Evolutionary conservation across 2,797 vertebrate genomes (phyloP).

Genomic region (Helicolenus hilgendorfi): DNA sequence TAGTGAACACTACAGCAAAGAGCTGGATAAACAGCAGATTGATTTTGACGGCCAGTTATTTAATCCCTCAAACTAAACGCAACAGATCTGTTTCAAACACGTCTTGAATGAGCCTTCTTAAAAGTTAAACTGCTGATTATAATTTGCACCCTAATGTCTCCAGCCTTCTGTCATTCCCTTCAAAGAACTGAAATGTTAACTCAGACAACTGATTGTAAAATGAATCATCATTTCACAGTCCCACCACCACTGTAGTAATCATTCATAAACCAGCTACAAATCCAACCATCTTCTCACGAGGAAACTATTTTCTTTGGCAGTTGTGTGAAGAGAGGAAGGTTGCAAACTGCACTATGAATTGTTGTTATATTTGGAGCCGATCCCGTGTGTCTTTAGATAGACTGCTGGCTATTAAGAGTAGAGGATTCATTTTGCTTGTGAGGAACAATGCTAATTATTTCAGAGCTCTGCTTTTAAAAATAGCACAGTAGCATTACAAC

Average conservation of each 20-base stretch:
- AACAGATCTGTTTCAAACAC: conserved; percentile 25
- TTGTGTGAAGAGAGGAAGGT: neutral
- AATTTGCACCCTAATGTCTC: neutral
- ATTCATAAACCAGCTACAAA: conserved; percentile 9
- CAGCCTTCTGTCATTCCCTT: neutral
- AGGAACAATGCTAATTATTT: conserved; percentile 16
- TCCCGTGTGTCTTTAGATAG: neutral
- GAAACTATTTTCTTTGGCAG: neutral
- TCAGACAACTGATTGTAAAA: neutral
- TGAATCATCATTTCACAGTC: neutral
- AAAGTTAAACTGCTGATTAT: neutral
- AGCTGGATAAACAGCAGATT: conserved; percentile 40
- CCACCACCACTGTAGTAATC: neutral
- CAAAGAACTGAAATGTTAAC: neutral
- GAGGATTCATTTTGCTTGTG: neutral
- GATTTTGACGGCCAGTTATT: conserved; percentile 61
- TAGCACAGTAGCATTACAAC: neutral
- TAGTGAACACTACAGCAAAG: conserved; percentile 29
- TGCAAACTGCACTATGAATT: neutral
- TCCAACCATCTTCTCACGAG: neutral
- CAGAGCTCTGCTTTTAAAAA: conserved; percentile 1
- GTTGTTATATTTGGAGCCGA: neutral
- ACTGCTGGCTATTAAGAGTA: neutral
- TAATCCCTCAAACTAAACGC: conserved; percentile 38
- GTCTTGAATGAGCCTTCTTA: neutral